These are phyloP conservation scores for Cetoscarus ocellatus DNA, from an alignment of 2,797 vertebrate species.

Conservation along the genomic window DNA sequence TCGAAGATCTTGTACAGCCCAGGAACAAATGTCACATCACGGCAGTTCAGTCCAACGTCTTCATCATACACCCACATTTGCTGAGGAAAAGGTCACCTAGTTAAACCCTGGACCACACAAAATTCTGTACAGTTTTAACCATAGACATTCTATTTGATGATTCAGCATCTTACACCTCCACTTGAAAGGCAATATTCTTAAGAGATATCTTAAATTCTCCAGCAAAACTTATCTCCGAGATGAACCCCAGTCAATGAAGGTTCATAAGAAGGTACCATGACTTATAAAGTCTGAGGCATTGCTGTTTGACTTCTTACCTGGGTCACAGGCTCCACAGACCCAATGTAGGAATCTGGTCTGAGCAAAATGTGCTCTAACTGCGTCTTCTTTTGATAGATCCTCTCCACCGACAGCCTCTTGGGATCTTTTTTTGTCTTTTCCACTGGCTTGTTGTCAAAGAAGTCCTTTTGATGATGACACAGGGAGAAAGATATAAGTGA, in stretches of 20 bases:
- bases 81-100: constrained; percentile 69
- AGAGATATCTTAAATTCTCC: background rate
- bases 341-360: constrained; percentile 97
- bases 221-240: background rate
- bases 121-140: background rate
- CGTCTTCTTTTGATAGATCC: constrained; percentile 98
- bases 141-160: background rate
- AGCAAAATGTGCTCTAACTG: constrained; percentile 99
- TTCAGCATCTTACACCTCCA: background rate
- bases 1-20: constrained; percentile 99
- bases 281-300: background rate
- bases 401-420: constrained; percentile 91
- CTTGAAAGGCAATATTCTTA: background rate
- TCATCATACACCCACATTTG: constrained; percentile 99
- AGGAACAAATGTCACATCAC: constrained; percentile 95
- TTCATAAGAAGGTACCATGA: background rate
- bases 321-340: constrained; percentile 94
- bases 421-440: constrained; percentile 87
- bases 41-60: constrained; percentile 89
- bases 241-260: constrained; percentile 4
- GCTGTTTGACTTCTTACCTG: constrained; percentile 84
- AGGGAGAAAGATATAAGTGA: background rate
- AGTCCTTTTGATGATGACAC: constrained; percentile 65
- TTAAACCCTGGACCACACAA: constrained; percentile 3
- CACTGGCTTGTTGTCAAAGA: constrained; percentile 86